Conservation (phyloP, 2,797 vertebrate genomes). For the Anguilla pacifica region DNA sequence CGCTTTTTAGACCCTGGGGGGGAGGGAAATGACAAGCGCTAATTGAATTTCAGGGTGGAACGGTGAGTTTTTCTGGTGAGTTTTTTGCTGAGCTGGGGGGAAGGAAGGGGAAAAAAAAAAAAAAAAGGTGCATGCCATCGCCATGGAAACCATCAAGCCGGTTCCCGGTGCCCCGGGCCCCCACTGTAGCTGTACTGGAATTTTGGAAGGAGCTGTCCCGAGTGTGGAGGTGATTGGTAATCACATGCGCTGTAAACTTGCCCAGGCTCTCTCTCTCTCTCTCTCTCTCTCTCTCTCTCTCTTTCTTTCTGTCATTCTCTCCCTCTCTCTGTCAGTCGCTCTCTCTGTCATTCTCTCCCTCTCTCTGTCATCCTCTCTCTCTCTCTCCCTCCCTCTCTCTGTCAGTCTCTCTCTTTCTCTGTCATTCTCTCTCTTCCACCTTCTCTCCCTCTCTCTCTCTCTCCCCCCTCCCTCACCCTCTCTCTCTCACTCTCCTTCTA, state of each 20-base stretch:
- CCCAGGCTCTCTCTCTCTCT: conserved; percentile 33
- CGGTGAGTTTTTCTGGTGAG: conserved; percentile 37
- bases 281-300: too few relatives aligned
- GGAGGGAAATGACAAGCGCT: conserved; percentile 43
- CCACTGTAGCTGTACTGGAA: conserved; percentile 19
- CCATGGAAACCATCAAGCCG: neutral
- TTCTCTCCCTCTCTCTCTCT: too few relatives aligned
- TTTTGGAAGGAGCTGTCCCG: conserved; percentile 27
- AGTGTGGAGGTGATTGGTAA: conserved; percentile 30
- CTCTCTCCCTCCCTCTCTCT: too few relatives aligned
- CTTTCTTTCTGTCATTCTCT: too few relatives aligned
- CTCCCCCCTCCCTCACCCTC: too few relatives aligned
- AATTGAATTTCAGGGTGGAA: conserved; percentile 52
- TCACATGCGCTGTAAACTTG: conserved; percentile 31
- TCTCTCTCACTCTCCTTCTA: too few relatives aligned
- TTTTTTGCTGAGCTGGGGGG: neutral
- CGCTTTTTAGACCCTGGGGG: conserved; percentile 40
- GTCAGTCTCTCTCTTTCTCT: too few relatives aligned
- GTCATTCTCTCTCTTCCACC: too few relatives aligned
- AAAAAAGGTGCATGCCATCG: neutral
- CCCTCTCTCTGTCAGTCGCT: too few relatives aligned
- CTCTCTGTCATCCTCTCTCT: too few relatives aligned
- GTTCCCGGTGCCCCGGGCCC: neutral
- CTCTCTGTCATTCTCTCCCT: too few relatives aligned
- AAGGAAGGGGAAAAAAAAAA: too few relatives aligned